phyloP scores from a whole-genome alignment of 2,113 vertebrate species.

The Phaethornis superciliosus region DNA sequence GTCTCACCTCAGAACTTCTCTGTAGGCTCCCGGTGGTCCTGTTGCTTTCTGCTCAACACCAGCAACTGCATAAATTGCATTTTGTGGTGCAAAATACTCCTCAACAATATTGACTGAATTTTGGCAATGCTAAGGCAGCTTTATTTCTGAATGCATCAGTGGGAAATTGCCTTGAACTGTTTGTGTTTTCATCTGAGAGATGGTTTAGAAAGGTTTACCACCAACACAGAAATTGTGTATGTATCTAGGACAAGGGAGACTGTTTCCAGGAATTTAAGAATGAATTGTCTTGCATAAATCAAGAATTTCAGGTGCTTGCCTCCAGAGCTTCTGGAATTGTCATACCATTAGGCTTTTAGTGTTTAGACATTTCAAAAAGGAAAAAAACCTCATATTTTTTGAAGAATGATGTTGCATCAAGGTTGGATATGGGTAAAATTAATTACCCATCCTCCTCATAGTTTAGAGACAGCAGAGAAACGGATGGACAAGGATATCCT shows the following conservation, averaged over 20 bases:
- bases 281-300: neutral
- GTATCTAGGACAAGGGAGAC: neutral
- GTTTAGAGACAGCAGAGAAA: neutral
- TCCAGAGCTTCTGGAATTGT: neutral
- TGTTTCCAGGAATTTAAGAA: conserved; percentile 31
- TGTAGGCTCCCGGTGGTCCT: rapidly evolving
- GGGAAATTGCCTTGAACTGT: neutral
- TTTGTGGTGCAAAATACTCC: neutral
- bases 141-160: neutral
- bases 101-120: neutral
- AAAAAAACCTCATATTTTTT: neutral
- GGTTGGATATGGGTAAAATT: neutral
- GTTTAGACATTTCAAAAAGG: neutral
- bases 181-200: neutral
- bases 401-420: neutral
- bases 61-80: neutral
- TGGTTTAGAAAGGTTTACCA: neutral
- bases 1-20: neutral
- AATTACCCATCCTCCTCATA: neutral
- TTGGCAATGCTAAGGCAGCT: neutral
- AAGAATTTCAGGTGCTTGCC: neutral
- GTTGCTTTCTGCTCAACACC: neutral
- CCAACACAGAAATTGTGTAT: neutral
- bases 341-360: neutral
- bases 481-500: neutral